A percentile compares a stretch with the other conserved stretches of the same genome.
Evolutionary conservation across 2,888 invertebrate species (phyloP).

Genomic region (Gastrophysa polygoni): DNA sequence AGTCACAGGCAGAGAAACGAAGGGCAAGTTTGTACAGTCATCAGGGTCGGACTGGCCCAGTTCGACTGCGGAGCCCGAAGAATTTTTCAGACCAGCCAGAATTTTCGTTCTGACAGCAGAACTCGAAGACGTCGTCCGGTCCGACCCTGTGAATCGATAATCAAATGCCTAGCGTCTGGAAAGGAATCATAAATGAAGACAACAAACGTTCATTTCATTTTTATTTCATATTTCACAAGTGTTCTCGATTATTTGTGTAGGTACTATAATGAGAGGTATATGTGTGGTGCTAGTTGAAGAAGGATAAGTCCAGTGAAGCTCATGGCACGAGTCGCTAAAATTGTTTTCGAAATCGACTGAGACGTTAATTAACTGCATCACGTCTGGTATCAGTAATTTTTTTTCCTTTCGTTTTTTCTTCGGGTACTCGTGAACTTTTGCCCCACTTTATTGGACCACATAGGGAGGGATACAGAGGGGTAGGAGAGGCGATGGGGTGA

Average conservation of each 20-base stretch:
- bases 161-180: slow-evolving; percentile 11
- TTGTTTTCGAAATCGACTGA: too few relatives aligned
- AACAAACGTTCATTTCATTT: slow-evolving; percentile 54
- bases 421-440: too few relatives aligned
- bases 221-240: slow-evolving; percentile 56
- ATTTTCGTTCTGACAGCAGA: too few relatives aligned
- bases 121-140: neutral
- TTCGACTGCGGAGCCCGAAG: too few relatives aligned
- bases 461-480: slow-evolving; percentile 34
- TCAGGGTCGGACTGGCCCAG: too few relatives aligned
- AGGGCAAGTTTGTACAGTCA: too few relatives aligned
- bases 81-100: too few relatives aligned
- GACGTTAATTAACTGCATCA: too few relatives aligned
- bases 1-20: too few relatives aligned
- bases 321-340: neutral
- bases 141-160: neutral
- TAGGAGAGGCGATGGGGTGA: slow-evolving; percentile 29
- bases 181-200: slow-evolving; percentile 47
- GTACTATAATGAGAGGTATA: slow-evolving; percentile 53
- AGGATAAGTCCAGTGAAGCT: slow-evolving; percentile 10
- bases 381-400: too few relatives aligned
- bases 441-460: neutral
- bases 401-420: too few relatives aligned
- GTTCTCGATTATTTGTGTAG: slow-evolving; percentile 57
- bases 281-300: slow-evolving; percentile 55